Base-by-base conservation (phyloP, 2,888 invertebrate genomes). In the Atrina japonica region DNA sequence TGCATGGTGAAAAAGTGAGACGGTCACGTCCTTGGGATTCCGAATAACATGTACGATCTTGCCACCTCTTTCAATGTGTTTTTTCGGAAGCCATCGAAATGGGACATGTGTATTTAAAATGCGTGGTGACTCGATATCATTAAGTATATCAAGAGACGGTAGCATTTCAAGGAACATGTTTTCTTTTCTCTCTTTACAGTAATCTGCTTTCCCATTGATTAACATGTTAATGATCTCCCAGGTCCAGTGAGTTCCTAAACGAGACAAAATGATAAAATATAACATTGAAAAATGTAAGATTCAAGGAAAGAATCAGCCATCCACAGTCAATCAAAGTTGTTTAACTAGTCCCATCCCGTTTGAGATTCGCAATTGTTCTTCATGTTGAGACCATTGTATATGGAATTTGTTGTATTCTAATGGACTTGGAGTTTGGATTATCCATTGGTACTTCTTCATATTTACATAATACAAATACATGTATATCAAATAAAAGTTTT, bases 181-280 rank as follows among this genome's bases (percentile, higher is more conserved):
- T 14, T 29, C 50, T 63, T 63, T 63, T n/a, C 30, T 29, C 14
- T 49, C 49, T 23, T 35, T 50, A 14, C 21, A 18, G 35, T 50
- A 63, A 6, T 27, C 1, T 35, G 63, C n/a, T n/a, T 49, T 29
- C 1, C 63, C 63, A 40, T 35, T 30, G 3, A 63, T 21, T n/a
- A 63, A 23, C 63, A 63, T 63, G 25, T 18, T 23, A 14, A 63
- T 16, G 21, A 63, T 63, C n/a, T 63, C 63, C 23, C 50, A 63
- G 5, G 35, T n/a, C 64, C 64, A 64, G 43, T 64, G 52, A 2
- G 53, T 64, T 14, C 64, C 64, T 64, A 6, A 55, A 55, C 21
- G 25, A 27, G 21, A 50, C 21, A n/a, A n/a, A 49, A n/a, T n/a
- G n/a, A n/a, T n/a, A n/a, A n/a, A n/a, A n/a, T n/a, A n/a, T n/a